Conservation (phyloP, 2,113 vertebrate species). For the Apodemus sylvaticus region DNA sequence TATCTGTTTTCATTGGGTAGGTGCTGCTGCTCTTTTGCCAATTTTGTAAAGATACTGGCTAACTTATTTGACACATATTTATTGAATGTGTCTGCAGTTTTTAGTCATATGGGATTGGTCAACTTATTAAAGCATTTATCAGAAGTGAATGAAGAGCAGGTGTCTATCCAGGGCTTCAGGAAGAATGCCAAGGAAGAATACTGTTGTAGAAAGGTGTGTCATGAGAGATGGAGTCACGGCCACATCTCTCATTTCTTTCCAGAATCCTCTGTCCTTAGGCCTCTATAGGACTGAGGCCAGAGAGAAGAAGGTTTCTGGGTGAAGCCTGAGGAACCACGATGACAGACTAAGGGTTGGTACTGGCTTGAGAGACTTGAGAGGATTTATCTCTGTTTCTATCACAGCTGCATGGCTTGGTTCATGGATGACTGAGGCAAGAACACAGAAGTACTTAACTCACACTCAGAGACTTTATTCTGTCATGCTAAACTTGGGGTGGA, state of each 20-base stretch:
- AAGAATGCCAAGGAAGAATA: background rate
- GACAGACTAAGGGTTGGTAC: background rate
- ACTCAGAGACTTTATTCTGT: background rate
- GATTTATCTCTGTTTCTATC: background rate
- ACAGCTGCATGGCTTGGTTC: background rate
- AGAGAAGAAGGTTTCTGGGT: background rate
- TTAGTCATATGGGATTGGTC: background rate
- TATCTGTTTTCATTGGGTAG: conserved; percentile 1
- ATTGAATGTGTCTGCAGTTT: conserved; percentile 20
- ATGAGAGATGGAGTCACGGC: background rate
- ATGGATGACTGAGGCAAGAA: background rate
- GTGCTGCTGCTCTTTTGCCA: background rate
- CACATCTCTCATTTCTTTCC: background rate
- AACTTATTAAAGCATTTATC: conserved; percentile 9
- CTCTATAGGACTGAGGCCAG: background rate
- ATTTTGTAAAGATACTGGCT: conserved; percentile 22
- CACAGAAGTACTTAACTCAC: background rate
- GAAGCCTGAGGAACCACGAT: background rate
- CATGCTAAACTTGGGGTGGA: background rate
- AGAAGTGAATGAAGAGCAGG: background rate
- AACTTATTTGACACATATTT: background rate
- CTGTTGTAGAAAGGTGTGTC: background rate
- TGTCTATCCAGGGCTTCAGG: background rate
- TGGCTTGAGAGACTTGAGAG: background rate
- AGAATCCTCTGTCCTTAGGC: background rate